Conservation (phyloP, 2,113 vertebrate genomes). For the Melanerpes aurifrons region DNA sequence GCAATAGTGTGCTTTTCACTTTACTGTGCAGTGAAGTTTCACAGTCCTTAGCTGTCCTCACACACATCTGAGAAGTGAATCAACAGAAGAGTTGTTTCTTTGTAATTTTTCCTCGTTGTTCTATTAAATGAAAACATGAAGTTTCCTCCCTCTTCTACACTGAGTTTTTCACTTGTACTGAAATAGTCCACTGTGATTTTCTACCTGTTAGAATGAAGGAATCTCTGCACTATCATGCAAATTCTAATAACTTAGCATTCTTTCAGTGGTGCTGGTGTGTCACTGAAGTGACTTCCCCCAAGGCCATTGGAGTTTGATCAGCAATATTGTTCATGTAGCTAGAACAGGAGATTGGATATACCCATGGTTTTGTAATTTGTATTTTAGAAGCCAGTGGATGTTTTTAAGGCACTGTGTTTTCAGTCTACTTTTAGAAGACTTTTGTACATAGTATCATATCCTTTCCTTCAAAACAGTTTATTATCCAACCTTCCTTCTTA, state of each 20-base stretch:
- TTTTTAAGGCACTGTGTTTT: background rate
- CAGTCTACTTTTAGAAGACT: background rate
- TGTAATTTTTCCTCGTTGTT: background rate
- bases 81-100: background rate
- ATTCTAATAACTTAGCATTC: background rate
- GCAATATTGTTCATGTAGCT: background rate
- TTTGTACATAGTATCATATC: background rate
- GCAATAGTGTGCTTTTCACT: background rate
- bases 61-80: background rate
- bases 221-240: background rate
- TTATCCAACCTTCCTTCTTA: background rate
- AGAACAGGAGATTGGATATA: background rate
- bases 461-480: background rate
- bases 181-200: background rate
- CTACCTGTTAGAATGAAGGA: background rate
- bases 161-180: background rate
- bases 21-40: background rate
- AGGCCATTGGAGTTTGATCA: slow-evolving; percentile 16
- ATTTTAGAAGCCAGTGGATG: background rate
- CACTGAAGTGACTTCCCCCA: background rate
- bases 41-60: background rate
- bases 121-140: background rate
- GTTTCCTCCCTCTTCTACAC: background rate
- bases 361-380: background rate
- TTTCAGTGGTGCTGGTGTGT: background rate